Percentiles rank a stretch among this genome's conserved stretches.
Conservation (phyloP, 2,888 invertebrate genomes). For the Hyposoter dolosus region DNA sequence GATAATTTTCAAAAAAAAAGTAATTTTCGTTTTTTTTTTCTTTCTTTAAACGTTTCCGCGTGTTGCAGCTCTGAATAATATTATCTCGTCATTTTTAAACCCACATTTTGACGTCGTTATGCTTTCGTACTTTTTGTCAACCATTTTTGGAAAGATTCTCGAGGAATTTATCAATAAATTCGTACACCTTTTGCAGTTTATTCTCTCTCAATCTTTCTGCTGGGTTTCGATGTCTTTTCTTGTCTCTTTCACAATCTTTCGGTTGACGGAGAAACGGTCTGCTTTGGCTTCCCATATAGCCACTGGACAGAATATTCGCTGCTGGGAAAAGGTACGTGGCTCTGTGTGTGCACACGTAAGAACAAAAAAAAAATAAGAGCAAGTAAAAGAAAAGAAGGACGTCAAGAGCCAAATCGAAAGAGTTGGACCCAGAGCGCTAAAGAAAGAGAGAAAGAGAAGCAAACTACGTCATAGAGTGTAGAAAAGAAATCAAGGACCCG, state of each 20-base stretch:
- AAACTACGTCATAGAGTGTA: constrained; percentile 67
- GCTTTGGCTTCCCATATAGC: constrained; percentile 62
- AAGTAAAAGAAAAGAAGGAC: constrained; percentile 40
- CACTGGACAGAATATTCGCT: constrained; percentile 52
- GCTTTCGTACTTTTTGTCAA: neutral
- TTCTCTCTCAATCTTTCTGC: constrained; percentile 8
- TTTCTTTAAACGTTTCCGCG: neutral
- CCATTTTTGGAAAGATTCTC: neutral
- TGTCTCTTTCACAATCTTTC: constrained; percentile 20
- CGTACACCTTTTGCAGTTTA: neutral
- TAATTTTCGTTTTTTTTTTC: neutral
- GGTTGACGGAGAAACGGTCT: constrained; percentile 57
- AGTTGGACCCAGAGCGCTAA: constrained; percentile 18
- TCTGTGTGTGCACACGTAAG: constrained; percentile 13
- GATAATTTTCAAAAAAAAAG: constrained; percentile 1
- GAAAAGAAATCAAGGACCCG: constrained; percentile 70
- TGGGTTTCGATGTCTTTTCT: neutral
- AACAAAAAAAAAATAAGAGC: constrained; percentile 22
- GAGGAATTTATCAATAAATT: constrained; percentile 1
- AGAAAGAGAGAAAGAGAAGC: constrained; percentile 42
- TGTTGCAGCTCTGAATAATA: neutral
- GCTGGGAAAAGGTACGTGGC: constrained; percentile 17
- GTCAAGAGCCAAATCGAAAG: constrained; percentile 42
- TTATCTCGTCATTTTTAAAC: neutral
- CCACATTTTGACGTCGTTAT: neutral